Evolutionary conservation across 2,888 invertebrate species (phyloP).

Genomic region (Automeris io): DNA sequence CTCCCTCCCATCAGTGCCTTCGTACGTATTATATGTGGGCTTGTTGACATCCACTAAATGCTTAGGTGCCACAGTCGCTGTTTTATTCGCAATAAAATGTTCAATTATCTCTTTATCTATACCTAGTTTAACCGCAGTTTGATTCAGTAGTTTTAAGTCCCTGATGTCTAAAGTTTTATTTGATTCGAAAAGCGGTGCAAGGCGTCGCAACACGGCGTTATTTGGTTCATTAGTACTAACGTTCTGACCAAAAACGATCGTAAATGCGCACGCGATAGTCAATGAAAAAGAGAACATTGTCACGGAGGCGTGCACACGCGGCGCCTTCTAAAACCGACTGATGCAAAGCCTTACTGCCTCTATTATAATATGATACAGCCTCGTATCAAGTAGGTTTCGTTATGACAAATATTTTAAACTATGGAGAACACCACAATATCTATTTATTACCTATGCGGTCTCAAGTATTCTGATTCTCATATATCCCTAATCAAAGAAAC

Average conservation of each 20-base stretch:
- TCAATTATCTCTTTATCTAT: constrained; percentile 43
- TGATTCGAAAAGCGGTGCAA: constrained; percentile 35
- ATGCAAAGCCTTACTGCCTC: constrained; percentile 24
- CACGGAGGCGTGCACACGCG: constrained; percentile 57
- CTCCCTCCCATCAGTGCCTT: constrained; percentile 25
- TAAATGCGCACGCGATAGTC: constrained; percentile 49
- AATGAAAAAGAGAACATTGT: constrained; percentile 47
- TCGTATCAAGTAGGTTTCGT: constrained; percentile 11
- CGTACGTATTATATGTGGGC: constrained; percentile 29
- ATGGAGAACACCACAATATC: constrained; percentile 1
- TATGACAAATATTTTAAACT: too few relatives aligned
- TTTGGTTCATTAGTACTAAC: constrained; percentile 22
- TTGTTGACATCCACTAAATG: constrained; percentile 18
- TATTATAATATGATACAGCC: constrained; percentile 12
- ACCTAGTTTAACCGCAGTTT: constrained; percentile 40
- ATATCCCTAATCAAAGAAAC: too few relatives aligned
- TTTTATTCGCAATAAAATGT: constrained; percentile 36
- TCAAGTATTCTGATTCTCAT: too few relatives aligned
- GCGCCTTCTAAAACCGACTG: constrained; percentile 47
- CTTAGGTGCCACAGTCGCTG: constrained; percentile 16
- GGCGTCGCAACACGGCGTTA: constrained; percentile 35
- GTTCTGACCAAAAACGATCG: constrained; percentile 34
- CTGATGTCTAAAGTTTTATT: constrained; percentile 39
- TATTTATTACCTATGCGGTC: too few relatives aligned
- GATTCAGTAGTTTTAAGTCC: constrained; percentile 40